Base-by-base conservation (phyloP, 2,113 vertebrate species). In the Ptilorrhoa leucosticta region DNA sequence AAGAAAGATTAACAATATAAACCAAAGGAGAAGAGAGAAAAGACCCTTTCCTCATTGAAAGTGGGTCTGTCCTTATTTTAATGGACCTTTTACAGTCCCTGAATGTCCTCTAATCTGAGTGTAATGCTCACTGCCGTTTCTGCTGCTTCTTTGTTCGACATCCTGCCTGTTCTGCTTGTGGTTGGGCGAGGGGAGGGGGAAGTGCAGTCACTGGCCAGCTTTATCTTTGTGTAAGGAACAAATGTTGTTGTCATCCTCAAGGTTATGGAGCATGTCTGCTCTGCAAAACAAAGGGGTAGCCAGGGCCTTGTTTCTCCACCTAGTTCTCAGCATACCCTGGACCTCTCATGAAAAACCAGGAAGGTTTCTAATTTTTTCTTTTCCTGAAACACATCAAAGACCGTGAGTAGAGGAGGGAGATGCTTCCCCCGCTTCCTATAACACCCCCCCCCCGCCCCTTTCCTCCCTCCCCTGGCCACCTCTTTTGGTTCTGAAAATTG, bases 1-100 rank as follows among this genome's bases (percentile, higher is more conserved):
- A 98, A 98, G 97, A 98, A 97, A 98, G 95, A 97, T 97, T 98
- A 98, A 97, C 97, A 98, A 97, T 97, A 96, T 97, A 96, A 96
- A 97, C 95, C 65, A 92, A 73, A 81, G 42, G 71, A 91, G 58
- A 81, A 95, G 56, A 53, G 61, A 87, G 83, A 96, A 95, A 97
- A 97, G 96, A 94, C 63, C 58, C 51, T 35, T 91, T 94, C 93
- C 92, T 92, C 95, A 96, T 97, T 98, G 97, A 97, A 97, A 96
- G 95, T 96, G 95, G 96, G 94, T 96, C 97, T 98, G 96, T 97
- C 96, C 97, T 97, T 97, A 97, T 97, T 98, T 97, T 98, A 97
- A 98, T 96, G 97, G 97, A 98, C 97, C 94, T 98, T 96, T 96
- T 96, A 94, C 96, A 97, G 97, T 90, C 83, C 68, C 94, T 95